Evolutionary conservation across 2,113 vertebrate species (phyloP), one percentile per base, ranked within the genome.

Genomic region (Plecturocebus donacophilus): DNA sequence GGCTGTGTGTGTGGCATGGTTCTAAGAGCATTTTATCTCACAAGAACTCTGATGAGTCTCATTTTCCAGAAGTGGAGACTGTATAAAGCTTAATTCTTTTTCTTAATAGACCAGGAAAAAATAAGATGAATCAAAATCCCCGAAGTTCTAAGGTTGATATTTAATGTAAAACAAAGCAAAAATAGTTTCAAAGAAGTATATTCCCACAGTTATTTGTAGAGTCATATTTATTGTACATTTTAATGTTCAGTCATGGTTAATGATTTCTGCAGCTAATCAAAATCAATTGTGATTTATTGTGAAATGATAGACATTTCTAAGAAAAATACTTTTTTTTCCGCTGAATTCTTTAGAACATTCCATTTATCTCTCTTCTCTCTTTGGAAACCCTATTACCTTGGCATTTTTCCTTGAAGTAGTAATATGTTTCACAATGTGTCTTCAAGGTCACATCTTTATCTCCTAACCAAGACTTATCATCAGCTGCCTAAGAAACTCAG

Each of bases 21-120:
- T 94, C 56, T 87, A 76, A 94, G 20, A 93, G 40, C 23, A 86
- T 90, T 97, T 94, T 87, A 54, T 90, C 23, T 91, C 40, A 38
- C 3, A 20, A 45, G 14, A 81, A 66, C 64, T 79, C 23, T 64
- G 47, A 49, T 80, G 27, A 80, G 52, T 95, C 56, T 95, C 30
- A 32, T 87, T 83, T 95, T 93, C 80, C 73, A 83, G 76, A 92
- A 45, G 14, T 56, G 56, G 45, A 94, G 87, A 90, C 11, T 80
- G 84, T 6, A 38, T 45, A 11, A 16, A 54, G 30, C 23, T 94
- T 73, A 86, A 27, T 71, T 92, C 75, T 92, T 54, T 93, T 73
- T 35, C 64, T 75, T 54, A 71, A 56, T 11, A 77, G 64, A 64
- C 19, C 32, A 87, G 25, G 32, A 3, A 45, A 88, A 75, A 80